Base-by-base conservation (phyloP, 2,888 invertebrate genomes). In the Parasteatoda lunata region DNA sequence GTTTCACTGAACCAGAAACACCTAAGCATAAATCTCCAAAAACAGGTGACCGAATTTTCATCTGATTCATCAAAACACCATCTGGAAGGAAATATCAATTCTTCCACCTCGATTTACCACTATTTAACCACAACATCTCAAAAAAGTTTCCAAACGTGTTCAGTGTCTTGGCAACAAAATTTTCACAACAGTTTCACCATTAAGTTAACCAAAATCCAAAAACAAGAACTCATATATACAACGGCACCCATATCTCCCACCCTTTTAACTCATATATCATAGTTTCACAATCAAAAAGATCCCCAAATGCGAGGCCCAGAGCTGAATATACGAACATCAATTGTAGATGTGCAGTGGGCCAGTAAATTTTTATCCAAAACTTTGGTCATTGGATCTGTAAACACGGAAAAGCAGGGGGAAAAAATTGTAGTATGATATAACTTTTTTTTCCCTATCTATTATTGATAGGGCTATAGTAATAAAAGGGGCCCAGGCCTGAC, bases 321-420 rank as follows among this genome's bases (percentile, higher is more conserved):
- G 64, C 83, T n/a, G 51, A 47, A 30, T 68, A 52, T 72, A 15
- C 54, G 47, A 49, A 9, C 49, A 71, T 68, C 71, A 59, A 77
- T 84, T 84, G 83, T 77, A 52, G 51, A 68, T n/a, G 54, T n/a
- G 83, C 77, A 64, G 30, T 77, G 83, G 83, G 47, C 77, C 77
- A 71, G 66, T 9, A 84, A 84, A 84, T 84, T 84, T 84, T 59
- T 51, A 68, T 70, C 72, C 69, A 69, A 69, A 82, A 80, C 80
- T 73, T 72, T 80, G 64, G 9, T 49, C 49, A n/a, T 52, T 13
- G 7, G 30, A 47, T 71, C 65, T 77, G 73, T 77, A 84, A 84
- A 84, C 83, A 84, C 48, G 52, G n/a, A 70, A 70, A 49, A 47
- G 9, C 48, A 11, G 52, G 30, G 30, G 54, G 13, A 75, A 75